phyloP scores from a whole-genome alignment of 2,797 vertebrate species.

The Sternotherus odoratus region DNA sequence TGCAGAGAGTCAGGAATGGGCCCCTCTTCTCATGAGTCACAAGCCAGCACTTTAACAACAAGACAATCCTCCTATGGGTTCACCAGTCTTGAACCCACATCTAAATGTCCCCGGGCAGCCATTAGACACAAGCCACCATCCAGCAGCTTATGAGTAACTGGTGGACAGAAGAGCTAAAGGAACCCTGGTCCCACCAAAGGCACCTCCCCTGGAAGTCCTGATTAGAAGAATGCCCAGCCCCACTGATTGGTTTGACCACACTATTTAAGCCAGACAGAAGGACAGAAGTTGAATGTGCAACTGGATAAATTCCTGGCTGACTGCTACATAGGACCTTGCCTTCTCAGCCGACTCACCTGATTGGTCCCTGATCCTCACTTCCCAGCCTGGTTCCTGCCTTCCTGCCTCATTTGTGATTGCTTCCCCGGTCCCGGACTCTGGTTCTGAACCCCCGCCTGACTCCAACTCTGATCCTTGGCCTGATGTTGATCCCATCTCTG shows the following conservation, averaged over 20 bases:
- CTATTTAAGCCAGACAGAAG: background rate
- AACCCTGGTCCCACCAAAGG: too few species aligned
- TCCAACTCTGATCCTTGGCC: background rate
- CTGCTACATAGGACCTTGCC: background rate
- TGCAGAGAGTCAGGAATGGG: background rate
- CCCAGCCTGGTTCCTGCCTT: background rate
- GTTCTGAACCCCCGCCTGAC: background rate
- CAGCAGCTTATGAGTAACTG: too few species aligned
- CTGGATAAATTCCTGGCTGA: background rate
- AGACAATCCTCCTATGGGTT: background rate
- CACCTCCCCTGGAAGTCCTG: too few species aligned
- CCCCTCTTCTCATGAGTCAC: background rate
- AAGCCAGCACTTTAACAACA: background rate
- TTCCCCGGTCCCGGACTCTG: background rate
- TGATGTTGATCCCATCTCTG: background rate
- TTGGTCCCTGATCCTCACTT: background rate
- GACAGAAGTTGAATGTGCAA: background rate
- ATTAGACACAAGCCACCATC: too few species aligned
- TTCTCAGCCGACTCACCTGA: background rate
- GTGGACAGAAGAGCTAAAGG: too few species aligned
- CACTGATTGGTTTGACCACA: background rate
- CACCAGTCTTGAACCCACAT: too few species aligned
- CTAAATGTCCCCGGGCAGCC: too few species aligned
- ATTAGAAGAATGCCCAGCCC: background rate
- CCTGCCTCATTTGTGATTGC: background rate